These are phyloP conservation scores for Drosophila lini DNA, from an alignment of 1,140 invertebrate species.

Conservation along the genomic window DNA sequence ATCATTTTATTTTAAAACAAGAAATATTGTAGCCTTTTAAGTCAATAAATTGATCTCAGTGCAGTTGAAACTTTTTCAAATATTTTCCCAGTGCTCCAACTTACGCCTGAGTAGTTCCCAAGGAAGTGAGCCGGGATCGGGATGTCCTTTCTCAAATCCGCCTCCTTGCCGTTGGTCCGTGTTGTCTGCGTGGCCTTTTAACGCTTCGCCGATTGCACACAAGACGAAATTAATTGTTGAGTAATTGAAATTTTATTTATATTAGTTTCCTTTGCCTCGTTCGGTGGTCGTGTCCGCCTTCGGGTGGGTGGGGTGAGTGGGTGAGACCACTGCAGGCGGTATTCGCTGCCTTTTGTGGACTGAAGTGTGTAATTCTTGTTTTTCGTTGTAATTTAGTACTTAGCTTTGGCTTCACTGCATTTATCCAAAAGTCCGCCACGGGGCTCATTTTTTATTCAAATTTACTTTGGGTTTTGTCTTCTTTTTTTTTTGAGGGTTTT, in stretches of 20 bases:
- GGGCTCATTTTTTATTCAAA: slow-evolving; percentile 70
- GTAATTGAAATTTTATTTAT: slow-evolving; percentile 85
- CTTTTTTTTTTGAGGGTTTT: slow-evolving; percentile 4
- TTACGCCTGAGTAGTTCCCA: slow-evolving; percentile 62
- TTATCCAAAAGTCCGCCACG: slow-evolving; percentile 39
- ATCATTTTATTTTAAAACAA: no score
- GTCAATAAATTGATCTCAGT: neutral
- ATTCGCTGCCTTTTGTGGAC: slow-evolving; percentile 49
- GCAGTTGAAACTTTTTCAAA: slow-evolving; percentile 33
- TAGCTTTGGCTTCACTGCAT: slow-evolving; percentile 58
- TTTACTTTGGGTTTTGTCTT: slow-evolving; percentile 44
- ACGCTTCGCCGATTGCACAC: slow-evolving; percentile 76
- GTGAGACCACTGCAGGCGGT: slow-evolving; percentile 55
- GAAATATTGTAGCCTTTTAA: no score
- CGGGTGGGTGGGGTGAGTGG: slow-evolving; percentile 5
- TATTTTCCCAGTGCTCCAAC: slow-evolving; percentile 40
- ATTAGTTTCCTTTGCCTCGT: slow-evolving; percentile 73
- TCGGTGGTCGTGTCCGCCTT: slow-evolving; percentile 22
- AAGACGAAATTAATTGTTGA: slow-evolving; percentile 84
- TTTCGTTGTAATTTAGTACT: slow-evolving; percentile 58
- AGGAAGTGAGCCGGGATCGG: slow-evolving; percentile 45
- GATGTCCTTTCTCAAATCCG: slow-evolving; percentile 41
- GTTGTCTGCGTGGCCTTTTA: slow-evolving; percentile 58
- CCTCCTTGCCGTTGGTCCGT: slow-evolving; percentile 4
- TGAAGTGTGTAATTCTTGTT: slow-evolving; percentile 76